Evolutionary conservation across 1,140 invertebrate genomes (phyloP).

Genomic region (Drosophila melanogaster): DNA sequence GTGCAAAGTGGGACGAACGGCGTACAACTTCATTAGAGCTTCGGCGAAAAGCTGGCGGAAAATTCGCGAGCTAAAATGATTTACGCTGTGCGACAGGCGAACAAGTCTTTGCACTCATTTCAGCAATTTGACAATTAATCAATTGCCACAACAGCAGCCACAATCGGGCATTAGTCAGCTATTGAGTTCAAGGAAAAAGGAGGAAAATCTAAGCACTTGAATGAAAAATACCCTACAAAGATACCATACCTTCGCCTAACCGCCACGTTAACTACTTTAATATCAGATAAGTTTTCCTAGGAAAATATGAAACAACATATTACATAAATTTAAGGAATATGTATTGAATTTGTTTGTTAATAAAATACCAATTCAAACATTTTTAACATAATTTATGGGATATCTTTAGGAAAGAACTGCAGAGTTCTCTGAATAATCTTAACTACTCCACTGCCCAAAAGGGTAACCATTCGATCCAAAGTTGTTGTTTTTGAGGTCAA

Average conservation of each 20-base stretch:
- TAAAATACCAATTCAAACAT: no score
- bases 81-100: slow-evolving; percentile 70
- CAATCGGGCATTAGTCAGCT: slow-evolving; percentile 71
- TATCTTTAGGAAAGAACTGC: no score
- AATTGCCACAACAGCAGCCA: slow-evolving; percentile 65
- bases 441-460: slow-evolving; percentile 2
- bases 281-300: neutral
- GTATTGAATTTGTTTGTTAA: no score
- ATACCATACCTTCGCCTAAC: neutral
- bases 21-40: slow-evolving; percentile 71
- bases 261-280: neutral
- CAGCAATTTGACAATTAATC: slow-evolving; percentile 83
- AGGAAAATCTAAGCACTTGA: neutral
- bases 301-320: no score
- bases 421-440: neutral
- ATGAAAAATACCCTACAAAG: neutral
- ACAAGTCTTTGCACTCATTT: slow-evolving; percentile 83
- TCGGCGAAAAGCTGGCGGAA: slow-evolving; percentile 37
- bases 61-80: slow-evolving; percentile 61
- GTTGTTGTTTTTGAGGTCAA: slow-evolving; percentile 54
- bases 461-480: slow-evolving; percentile 29
- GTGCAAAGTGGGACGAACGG: slow-evolving; percentile 8
- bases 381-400: no score
- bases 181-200: slow-evolving; percentile 44
- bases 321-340: no score